Evolutionary conservation across 1,140 invertebrate species (phyloP).

Genomic region (Archegozetes longisetosus): DNA sequence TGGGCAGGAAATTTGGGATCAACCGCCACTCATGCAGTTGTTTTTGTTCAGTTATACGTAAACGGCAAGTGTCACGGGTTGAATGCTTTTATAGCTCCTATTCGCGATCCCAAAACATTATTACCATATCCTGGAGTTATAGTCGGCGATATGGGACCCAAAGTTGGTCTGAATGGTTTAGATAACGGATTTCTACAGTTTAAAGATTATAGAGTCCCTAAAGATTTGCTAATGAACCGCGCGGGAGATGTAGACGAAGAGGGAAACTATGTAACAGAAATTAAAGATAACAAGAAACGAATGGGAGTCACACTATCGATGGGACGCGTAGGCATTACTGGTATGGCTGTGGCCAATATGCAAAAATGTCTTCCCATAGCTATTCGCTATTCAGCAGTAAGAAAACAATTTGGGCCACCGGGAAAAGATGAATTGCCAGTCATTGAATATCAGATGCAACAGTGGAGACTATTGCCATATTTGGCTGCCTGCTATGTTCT

Average conservation of each 20-base stretch:
- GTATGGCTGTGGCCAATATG: constrained; percentile 50
- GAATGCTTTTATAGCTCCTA: constrained; percentile 64
- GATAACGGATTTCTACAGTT: constrained; percentile 84
- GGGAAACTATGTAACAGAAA: constrained; percentile 53
- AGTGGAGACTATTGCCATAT: constrained; percentile 79
- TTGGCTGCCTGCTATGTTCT: constrained; percentile 63
- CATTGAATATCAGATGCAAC: constrained; percentile 75
- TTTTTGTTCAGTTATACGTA: constrained; percentile 65
- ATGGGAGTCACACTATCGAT: constrained; percentile 46
- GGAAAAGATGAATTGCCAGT: constrained; percentile 51
- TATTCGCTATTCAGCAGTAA: constrained; percentile 68
- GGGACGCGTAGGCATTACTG: constrained; percentile 50
- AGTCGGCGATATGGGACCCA: constrained; percentile 74
- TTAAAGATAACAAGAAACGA: constrained; percentile 16
- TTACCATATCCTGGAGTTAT: constrained; percentile 52
- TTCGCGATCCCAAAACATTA: constrained; percentile 57
- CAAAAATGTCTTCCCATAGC: constrained; percentile 61
- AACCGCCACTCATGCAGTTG: constrained; percentile 56
- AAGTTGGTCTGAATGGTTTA: constrained; percentile 67
- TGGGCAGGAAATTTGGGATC: constrained; percentile 81
- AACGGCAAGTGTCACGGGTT: constrained; percentile 69
- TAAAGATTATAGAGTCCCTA: constrained; percentile 62
- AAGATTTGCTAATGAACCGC: constrained; percentile 62
- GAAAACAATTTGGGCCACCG: constrained; percentile 67
- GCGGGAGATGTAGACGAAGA: constrained; percentile 68